Evolutionary conservation across 2,797 vertebrate genomes (phyloP).

Genomic region (Tokudaia tokunoshimensis): DNA sequence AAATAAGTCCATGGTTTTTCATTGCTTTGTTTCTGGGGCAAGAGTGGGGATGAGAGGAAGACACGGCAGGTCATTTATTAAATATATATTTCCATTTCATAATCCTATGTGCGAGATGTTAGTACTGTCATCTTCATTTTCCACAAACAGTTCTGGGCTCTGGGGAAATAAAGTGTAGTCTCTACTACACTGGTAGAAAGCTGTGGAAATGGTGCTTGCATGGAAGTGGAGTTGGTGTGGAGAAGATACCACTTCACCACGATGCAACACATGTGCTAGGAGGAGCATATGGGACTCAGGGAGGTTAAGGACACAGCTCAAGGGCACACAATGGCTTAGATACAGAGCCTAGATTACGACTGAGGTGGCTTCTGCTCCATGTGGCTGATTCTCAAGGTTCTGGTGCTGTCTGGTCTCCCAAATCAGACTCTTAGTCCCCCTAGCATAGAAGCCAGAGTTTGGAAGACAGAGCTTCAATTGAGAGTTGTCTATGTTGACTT

Average conservation of each 20-base stretch:
- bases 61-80: neutral
- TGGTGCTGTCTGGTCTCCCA: neutral
- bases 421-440: neutral
- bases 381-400: neutral
- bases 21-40: neutral
- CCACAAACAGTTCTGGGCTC: neutral
- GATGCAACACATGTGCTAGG: fast-evolving
- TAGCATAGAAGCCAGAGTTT: neutral
- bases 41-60: neutral
- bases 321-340: neutral
- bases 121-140: neutral
- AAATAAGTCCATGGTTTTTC: neutral
- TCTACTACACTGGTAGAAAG: neutral
- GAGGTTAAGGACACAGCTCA: neutral
- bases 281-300: neutral
- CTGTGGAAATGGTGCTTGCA: neutral
- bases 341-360: neutral
- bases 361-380: neutral
- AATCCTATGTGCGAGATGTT: neutral
- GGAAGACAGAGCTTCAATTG: neutral
- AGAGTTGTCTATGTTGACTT: neutral
- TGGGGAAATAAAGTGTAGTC: neutral
- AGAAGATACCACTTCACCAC: neutral
- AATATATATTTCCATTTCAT: neutral
- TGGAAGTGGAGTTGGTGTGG: neutral